phyloP scores from a whole-genome alignment of 2,797 vertebrate species.

The Cirrhinus molitorella region DNA sequence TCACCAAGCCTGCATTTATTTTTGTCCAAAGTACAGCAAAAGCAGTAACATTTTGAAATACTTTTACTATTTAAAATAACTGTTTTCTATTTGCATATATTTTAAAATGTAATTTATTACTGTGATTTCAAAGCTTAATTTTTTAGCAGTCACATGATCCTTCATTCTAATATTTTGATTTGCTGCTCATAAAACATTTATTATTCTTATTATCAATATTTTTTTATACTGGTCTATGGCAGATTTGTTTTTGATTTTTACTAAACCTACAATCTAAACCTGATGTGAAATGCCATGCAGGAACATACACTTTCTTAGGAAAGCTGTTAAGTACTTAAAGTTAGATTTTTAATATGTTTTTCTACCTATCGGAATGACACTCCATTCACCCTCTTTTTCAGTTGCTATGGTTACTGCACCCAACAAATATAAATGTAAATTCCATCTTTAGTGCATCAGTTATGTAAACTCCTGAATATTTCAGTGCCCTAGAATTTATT shows the following conservation, averaged over 20 bases:
- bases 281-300: background rate
- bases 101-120: too few species aligned
- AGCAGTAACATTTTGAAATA: too few species aligned
- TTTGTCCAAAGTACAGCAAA: too few species aligned
- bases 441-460: constrained; percentile 3
- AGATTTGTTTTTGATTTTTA: background rate
- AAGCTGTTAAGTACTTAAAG: background rate
- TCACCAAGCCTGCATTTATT: too few species aligned
- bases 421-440: constrained; percentile 28
- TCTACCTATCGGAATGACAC: background rate
- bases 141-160: too few species aligned
- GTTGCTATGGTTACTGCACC: constrained; percentile 11
- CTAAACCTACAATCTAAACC: background rate
- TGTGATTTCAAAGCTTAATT: too few species aligned
- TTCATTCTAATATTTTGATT: too few species aligned
- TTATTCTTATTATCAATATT: too few species aligned
- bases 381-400: background rate
- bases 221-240: background rate
- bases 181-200: too few species aligned
- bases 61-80: too few species aligned
- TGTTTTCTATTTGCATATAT: too few species aligned
- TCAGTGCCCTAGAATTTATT: constrained; percentile 59
- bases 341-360: background rate
- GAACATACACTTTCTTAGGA: background rate
- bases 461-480: constrained; percentile 56